Evolutionary conservation across 2,113 vertebrate species (phyloP).

Genomic region (Illadopsis cleaveri): DNA sequence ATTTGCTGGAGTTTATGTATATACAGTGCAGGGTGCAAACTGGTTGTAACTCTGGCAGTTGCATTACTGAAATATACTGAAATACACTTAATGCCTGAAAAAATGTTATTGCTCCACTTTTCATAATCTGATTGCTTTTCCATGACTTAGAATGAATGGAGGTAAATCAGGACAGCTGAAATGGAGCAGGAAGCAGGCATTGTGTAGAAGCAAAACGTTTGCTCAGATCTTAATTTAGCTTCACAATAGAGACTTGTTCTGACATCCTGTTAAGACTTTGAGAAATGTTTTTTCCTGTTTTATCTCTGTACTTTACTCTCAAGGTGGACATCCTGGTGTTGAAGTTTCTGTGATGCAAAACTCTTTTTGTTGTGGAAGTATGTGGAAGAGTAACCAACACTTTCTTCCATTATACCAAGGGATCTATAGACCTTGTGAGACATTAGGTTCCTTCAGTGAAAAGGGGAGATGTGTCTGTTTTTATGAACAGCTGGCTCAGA

Average conservation of each 20-base stretch:
- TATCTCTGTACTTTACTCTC: neutral
- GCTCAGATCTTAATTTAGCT: neutral
- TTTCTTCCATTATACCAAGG: neutral
- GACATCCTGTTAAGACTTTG: neutral
- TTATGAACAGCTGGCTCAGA: neutral
- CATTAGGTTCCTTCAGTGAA: neutral
- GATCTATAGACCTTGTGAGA: neutral
- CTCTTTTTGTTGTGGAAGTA: neutral
- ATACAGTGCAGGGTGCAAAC: neutral
- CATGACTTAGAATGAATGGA: neutral
- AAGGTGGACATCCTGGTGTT: neutral
- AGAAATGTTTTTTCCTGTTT: neutral
- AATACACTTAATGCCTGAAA: neutral
- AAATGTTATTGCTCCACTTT: neutral
- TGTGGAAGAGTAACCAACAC: neutral
- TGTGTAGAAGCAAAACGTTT: neutral
- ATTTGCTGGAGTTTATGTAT: neutral
- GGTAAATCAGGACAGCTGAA: neutral
- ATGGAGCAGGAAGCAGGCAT: neutral
- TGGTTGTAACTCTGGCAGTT: neutral
- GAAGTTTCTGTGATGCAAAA: neutral
- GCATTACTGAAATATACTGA: neutral
- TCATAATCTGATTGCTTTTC: neutral
- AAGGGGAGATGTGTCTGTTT: neutral
- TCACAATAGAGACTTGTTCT: neutral